Evolutionary conservation across 2,113 vertebrate species (phyloP).

Genomic region (Hippocampus comes): DNA sequence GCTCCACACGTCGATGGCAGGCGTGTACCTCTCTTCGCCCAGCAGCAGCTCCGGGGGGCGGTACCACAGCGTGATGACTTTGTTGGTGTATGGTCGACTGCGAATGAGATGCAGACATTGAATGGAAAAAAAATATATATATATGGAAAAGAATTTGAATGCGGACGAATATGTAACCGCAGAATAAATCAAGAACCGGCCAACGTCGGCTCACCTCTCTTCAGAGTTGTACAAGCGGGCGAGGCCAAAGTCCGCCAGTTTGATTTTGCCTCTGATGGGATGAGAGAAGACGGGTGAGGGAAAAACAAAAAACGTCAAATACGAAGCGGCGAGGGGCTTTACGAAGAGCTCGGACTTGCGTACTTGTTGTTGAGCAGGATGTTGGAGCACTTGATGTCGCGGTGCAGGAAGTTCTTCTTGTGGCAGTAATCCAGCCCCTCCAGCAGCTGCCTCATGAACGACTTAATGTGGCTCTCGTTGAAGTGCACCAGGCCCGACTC

Average conservation of each 20-base stretch:
- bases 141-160: background rate
- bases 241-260: constrained; percentile 94
- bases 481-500: constrained; percentile 97
- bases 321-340: background rate
- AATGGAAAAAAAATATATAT: no score
- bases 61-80: constrained; percentile 98
- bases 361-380: constrained; percentile 97
- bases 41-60: constrained; percentile 93
- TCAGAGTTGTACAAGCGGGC: constrained; percentile 97
- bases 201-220: constrained; percentile 79
- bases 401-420: constrained; percentile 97
- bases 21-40: constrained; percentile 93
- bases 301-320: background rate
- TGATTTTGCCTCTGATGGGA: constrained; percentile 88
- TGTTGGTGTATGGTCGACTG: constrained; percentile 98
- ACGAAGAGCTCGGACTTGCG: background rate
- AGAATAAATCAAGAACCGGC: no score
- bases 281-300: constrained; percentile 5
- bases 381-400: constrained; percentile 98
- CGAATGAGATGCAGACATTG: background rate
- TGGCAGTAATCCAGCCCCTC: constrained; percentile 98
- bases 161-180: background rate
- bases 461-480: constrained; percentile 96
- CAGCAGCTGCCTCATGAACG: constrained; percentile 97
- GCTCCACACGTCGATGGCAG: constrained; percentile 98